phyloP scores from a whole-genome alignment of 1,140 invertebrate species.

The Microvelia longipes region DNA sequence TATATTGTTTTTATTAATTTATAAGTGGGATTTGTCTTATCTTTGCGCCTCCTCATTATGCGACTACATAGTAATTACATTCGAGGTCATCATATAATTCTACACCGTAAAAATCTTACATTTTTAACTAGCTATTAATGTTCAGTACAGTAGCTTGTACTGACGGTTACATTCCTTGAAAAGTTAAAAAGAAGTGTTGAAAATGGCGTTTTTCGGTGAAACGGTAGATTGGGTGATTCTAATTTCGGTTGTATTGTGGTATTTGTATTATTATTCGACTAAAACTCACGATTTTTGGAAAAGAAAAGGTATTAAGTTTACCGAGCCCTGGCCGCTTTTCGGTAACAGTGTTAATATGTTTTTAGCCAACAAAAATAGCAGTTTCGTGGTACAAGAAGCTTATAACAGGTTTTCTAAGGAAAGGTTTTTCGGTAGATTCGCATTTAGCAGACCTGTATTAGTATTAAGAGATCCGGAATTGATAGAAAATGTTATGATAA shows the following conservation, averaged over 20 bases:
- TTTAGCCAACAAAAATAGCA: background rate
- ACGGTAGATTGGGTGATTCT: background rate
- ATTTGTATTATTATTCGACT: constrained; percentile 3
- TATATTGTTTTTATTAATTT: no score
- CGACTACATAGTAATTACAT: no score
- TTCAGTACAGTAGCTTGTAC: no score
- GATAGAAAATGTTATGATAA: constrained; percentile 35
- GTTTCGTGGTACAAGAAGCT: background rate
- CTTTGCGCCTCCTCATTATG: no score
- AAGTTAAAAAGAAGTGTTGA: no score
- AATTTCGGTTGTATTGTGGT: background rate
- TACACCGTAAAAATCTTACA: no score
- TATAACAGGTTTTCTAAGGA: constrained; percentile 24
- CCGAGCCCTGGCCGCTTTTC: background rate
- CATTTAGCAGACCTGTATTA: constrained; percentile 17
- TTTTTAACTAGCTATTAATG: no score
- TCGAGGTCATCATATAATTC: no score
- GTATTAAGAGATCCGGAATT: constrained; percentile 29
- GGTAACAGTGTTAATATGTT: background rate
- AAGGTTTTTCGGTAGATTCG: constrained; percentile 21
- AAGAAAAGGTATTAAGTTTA: background rate
- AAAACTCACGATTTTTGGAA: constrained; percentile 8
- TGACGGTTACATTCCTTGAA: no score
- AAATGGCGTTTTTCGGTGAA: background rate
- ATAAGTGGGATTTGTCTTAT: no score